Evolutionary conservation across 2,888 invertebrate genomes (phyloP).

Genomic region (Dione vanillae): DNA sequence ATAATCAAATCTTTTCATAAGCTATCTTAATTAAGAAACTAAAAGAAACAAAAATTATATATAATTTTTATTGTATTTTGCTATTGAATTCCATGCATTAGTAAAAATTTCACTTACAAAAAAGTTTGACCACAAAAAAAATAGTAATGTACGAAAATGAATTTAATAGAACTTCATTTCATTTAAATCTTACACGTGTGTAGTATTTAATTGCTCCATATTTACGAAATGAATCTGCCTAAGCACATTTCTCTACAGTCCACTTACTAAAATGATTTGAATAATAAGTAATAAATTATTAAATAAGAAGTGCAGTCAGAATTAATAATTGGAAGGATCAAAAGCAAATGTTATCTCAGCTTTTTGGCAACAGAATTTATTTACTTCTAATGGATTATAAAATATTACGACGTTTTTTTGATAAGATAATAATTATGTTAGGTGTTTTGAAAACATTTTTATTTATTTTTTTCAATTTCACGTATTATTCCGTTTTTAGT

Average conservation of each 20-base stretch:
- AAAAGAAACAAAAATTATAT: neutral
- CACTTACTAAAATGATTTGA: neutral
- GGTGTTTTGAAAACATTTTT: too few relatives aligned
- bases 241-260: neutral
- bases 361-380: conserved; percentile 40
- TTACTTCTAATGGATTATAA: conserved; percentile 28
- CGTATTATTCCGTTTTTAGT: neutral
- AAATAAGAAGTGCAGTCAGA: conserved; percentile 22
- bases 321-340: conserved; percentile 27
- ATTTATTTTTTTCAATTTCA: too few relatives aligned
- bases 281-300: conserved; percentile 31
- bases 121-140: too few relatives aligned
- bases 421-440: neutral
- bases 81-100: too few relatives aligned
- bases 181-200: too few relatives aligned
- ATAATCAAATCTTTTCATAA: neutral
- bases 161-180: too few relatives aligned
- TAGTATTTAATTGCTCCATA: too few relatives aligned
- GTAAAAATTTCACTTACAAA: too few relatives aligned
- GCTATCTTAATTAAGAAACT: neutral
- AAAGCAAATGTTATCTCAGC: conserved; percentile 36
- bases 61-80: neutral
- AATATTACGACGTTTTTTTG: conserved; percentile 3
- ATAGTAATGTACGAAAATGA: too few relatives aligned
- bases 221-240: neutral